Conservation (phyloP, 2,888 invertebrate species). For the Ischnus inquisitorius region DNA sequence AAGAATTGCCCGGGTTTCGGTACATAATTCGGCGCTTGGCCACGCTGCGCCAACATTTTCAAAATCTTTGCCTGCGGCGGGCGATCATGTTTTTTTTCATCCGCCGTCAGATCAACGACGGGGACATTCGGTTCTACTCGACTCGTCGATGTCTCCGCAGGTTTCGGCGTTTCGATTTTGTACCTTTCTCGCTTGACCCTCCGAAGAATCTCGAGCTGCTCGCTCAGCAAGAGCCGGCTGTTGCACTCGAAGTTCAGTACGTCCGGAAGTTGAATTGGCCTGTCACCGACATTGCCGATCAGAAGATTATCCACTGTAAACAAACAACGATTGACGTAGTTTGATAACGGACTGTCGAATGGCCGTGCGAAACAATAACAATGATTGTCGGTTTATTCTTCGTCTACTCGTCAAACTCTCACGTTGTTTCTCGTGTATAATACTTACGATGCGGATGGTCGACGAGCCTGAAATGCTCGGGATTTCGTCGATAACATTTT, state of each 20-base stretch:
- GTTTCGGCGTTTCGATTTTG: slow-evolving; percentile 47
- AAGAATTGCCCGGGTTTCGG: slow-evolving; percentile 88
- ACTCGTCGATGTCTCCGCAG: slow-evolving; percentile 32
- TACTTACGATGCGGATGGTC: slow-evolving; percentile 92
- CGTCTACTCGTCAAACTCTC: no score
- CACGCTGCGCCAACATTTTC: slow-evolving; percentile 80
- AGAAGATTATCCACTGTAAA: slow-evolving; percentile 90
- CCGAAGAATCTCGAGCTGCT: slow-evolving; percentile 83
- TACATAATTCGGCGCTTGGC: slow-evolving; percentile 87
- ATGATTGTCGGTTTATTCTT: slow-evolving; percentile 53
- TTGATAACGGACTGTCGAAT: neutral
- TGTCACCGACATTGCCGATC: slow-evolving; percentile 87
- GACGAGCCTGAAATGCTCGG: slow-evolving; percentile 93
- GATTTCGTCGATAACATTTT: slow-evolving; percentile 94
- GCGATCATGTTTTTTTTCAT: neutral
- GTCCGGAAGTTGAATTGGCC: slow-evolving; percentile 75
- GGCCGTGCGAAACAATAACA: neutral
- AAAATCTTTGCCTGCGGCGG: slow-evolving; percentile 47
- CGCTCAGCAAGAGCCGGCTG: slow-evolving; percentile 76
- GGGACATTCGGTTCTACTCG: neutral
- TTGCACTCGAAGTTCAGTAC: slow-evolving; percentile 77
- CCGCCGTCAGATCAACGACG: neutral
- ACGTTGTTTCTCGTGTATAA: neutral
- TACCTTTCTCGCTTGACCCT: slow-evolving; percentile 82
- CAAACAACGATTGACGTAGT: slow-evolving; percentile 34